Evolutionary conservation across 1,140 invertebrate genomes (phyloP), one percentile per base, ranked within the genome.

Genomic region (Bombyx mori): DNA sequence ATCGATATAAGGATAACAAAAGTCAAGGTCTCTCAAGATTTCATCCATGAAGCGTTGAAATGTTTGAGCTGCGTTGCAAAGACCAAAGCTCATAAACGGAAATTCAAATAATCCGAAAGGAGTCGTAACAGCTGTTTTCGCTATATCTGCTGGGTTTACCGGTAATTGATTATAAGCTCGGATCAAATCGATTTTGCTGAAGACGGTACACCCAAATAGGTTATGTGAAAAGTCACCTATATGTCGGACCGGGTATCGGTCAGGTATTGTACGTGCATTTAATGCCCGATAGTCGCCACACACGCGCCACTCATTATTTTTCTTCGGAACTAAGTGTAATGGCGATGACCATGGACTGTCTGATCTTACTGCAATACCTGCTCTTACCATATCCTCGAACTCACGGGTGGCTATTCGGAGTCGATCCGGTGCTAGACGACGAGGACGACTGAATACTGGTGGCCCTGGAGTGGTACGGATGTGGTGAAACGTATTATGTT

Each of bases 131-230:
- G 56, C 56, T 6, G 50, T 57, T n/a, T 57, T 57, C 2, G 42
- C 8, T 2, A 57, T 46, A 44, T 58, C 56, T 2, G 8, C 9
- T 35, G 7, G 18, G 18, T 6, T 3, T 8, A 58, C 50, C 3
- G 50, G 56, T 4, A 58, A 46, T 12, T 58, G 56, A 9, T 58
- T 12, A 26, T 46, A 58, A 10, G 50, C 56, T 26, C 53, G 52
- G 1, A 58, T 26, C 2, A 58, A n/a, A 46, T 58, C 44, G 3
- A 58, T 45, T 10, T 42, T 52, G 50, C 49, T 52, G 9, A 52
- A 58, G 1, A 58, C n/a, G 3, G 22, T 52, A 6, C 26, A 52
- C 6, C 50, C 44, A 7, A 49, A 7, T 1, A 57, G 8, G n/a
- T 35, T 10, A 8, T 57, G 50, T 4, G 2, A 7, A 50, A 57